Conservation (phyloP, 2,797 vertebrate genomes). For the Lithobates sylvaticus region DNA sequence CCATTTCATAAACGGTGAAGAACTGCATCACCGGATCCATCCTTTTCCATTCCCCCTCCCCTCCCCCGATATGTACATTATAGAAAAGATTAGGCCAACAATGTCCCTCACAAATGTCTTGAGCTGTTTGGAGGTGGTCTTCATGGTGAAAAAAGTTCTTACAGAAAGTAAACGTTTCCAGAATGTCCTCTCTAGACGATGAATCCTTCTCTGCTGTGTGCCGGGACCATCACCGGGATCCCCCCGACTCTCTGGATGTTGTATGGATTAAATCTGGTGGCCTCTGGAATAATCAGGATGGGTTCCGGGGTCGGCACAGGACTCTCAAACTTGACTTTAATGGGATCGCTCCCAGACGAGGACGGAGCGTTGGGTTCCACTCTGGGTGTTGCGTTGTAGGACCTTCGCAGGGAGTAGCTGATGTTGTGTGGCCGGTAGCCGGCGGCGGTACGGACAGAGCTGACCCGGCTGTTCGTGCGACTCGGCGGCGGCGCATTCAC, state of each 20-base stretch:
- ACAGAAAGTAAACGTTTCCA: neutral
- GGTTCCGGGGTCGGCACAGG: neutral
- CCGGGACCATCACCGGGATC: slow-evolving; percentile 53
- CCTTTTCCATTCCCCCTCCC: too few species aligned
- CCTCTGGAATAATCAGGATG: slow-evolving; percentile 3
- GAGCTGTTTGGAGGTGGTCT: neutral
- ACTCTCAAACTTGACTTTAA: slow-evolving; percentile 37
- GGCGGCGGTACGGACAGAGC: slow-evolving; percentile 78
- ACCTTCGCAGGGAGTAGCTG: slow-evolving; percentile 38
- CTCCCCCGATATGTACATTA: neutral
- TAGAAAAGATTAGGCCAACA: neutral
- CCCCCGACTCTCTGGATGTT: slow-evolving; percentile 54
- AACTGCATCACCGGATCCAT: too few species aligned
- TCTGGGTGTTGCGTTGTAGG: slow-evolving; percentile 38
- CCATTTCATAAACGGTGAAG: too few species aligned
- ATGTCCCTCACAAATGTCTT: neutral
- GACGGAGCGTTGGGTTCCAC: slow-evolving; percentile 27
- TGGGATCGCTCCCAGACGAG: slow-evolving; percentile 10
- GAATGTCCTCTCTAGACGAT: slow-evolving; percentile 31
- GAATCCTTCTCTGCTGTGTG: slow-evolving; percentile 50
- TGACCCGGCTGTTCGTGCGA: slow-evolving; percentile 72
- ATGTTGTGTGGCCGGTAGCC: slow-evolving; percentile 80
- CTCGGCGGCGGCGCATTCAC: slow-evolving; percentile 77
- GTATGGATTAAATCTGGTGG: slow-evolving; percentile 1
- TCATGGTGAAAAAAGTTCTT: neutral